Evolutionary conservation across 1,140 invertebrate species (phyloP), one percentile per base, ranked within the genome.

Genomic region (Ooceraea biroi): DNA sequence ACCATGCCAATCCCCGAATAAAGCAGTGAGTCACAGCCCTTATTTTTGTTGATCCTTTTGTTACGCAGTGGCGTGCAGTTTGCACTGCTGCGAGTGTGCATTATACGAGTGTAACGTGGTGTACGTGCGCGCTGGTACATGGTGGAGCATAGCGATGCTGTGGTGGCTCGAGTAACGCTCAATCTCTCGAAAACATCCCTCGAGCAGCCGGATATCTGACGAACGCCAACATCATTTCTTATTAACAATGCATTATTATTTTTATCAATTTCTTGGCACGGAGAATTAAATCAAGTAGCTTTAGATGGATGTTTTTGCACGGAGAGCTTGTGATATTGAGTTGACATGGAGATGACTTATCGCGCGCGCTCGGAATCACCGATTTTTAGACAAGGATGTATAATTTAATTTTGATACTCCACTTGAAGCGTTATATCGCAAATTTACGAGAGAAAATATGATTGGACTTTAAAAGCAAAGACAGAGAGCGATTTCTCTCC

Each of bases 11-110:
- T 82, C 76, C 88, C 88, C 76, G 87, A 89, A 89, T 89, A 89
- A 89, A 89, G 76, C 88, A 89, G 88, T 89, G 88, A 89, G 88
- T 89, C 88, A 89, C 74, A 88, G 78, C 72, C 84, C 87, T 88
- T 89, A 80, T 86, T 86, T 85, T 71, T 88, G 87, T 88, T 86
- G 80, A 83, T 86, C 87, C 87, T 84, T 84, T 88, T 89, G 71
- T 60, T 78, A 65, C 87, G 87, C 84, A 88, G 84, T 88, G 83
- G 73, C 72, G 78, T 88, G 66, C 74, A 85, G 86, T 73, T 88
- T 89, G 84, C 86, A 83, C 86, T 84, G 69, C 69, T 68, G 44
- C 58, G 72, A 88, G 66, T 86, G 84, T 88, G 86, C 71, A 72
- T 46, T 50, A 50, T 36, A 7, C 77, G 85, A 88, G 65, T 85